phyloP scores from a whole-genome alignment of 2,888 invertebrate genomes.

The Cantharis flavilabris region DNA sequence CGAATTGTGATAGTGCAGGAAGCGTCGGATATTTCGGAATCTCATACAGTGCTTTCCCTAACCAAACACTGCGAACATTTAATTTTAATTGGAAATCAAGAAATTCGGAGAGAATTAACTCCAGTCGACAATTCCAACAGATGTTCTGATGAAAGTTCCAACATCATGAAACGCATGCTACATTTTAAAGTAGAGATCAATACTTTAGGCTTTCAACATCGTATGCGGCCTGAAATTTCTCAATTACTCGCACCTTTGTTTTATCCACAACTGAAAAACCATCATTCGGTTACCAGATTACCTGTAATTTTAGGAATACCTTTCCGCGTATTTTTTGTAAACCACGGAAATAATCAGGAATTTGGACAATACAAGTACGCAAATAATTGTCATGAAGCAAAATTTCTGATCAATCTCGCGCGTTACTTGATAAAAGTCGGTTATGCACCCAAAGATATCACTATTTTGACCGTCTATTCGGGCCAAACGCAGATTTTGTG shows the following conservation, averaged over 20 bases:
- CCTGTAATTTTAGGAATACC: too few species aligned
- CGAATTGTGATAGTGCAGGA: constrained; percentile 80
- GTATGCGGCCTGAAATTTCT: constrained; percentile 71
- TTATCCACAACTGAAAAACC: constrained; percentile 66
- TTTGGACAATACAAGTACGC: too few species aligned
- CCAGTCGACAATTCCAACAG: constrained; percentile 46
- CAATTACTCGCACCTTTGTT: constrained; percentile 29
- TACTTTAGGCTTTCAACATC: constrained; percentile 68
- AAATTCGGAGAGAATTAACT: constrained; percentile 31
- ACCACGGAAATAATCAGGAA: too few species aligned
- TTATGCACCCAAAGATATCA: too few species aligned
- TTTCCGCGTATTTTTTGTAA: too few species aligned
- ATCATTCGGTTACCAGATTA: constrained; percentile 57
- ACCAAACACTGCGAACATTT: too few species aligned
- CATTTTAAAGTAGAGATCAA: constrained; percentile 62
- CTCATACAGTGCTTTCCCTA: constrained; percentile 74
- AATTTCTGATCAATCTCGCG: too few species aligned
- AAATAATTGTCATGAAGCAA: too few species aligned
- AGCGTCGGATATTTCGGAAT: constrained; percentile 86
- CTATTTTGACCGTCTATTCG: too few species aligned
- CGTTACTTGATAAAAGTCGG: too few species aligned
- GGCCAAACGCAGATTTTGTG: too few species aligned
- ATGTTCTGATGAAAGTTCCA: constrained; percentile 69
- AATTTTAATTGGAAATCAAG: background rate
- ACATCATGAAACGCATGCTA: constrained; percentile 75